Conservation (phyloP, 2,113 vertebrate species). For the Syrmaticus mikado region DNA sequence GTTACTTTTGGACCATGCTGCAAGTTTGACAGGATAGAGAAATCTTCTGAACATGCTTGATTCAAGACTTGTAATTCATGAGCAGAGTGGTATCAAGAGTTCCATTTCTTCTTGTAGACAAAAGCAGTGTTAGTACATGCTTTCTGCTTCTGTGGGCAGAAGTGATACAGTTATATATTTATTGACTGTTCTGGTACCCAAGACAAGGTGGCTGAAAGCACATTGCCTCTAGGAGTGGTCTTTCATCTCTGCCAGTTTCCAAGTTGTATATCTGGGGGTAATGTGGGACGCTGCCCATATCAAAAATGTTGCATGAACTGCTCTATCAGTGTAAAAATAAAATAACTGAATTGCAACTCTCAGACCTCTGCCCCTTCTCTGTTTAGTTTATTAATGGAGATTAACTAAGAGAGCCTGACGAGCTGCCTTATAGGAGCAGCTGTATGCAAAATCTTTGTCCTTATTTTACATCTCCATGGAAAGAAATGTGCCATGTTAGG, state of each 20-base stretch:
- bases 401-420: neutral
- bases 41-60: neutral
- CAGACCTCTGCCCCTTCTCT: neutral
- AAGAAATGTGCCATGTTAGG: neutral
- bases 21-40: neutral
- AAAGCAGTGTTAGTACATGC: neutral
- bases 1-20: neutral
- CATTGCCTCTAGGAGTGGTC: neutral
- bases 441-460: neutral
- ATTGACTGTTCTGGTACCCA: neutral
- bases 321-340: neutral
- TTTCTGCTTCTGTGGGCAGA: neutral
- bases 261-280: neutral
- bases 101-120: neutral
- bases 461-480: fast-evolving
- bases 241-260: neutral
- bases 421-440: fast-evolving
- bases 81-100: neutral
- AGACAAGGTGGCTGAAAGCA: neutral
- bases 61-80: neutral
- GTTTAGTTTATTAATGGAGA: neutral
- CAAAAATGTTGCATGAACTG: neutral
- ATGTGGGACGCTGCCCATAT: neutral
- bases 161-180: neutral
- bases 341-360: neutral